phyloP scores from a whole-genome alignment of 2,888 invertebrate species.

The Lithophane socia region DNA sequence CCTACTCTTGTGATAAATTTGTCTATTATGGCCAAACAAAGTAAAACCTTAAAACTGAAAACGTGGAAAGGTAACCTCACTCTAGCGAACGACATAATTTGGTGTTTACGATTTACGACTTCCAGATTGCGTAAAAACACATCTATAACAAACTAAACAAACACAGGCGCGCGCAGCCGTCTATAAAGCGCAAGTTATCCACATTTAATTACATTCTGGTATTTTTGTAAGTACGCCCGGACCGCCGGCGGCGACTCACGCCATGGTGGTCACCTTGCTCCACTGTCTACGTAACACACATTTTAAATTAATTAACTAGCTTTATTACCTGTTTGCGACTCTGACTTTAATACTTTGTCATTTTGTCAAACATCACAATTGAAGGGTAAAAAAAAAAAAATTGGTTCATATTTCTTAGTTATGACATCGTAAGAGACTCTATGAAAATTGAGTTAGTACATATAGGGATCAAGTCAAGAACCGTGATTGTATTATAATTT shows the following conservation, averaged over 20 bases:
- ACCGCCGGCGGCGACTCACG: conserved; percentile 86
- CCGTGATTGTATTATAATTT: neutral
- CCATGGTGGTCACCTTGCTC: conserved; percentile 80
- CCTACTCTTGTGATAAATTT: neutral
- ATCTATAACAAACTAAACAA: conserved; percentile 89
- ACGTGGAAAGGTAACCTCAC: conserved; percentile 78
- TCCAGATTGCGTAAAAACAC: conserved; percentile 91
- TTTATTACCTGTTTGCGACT: conserved; percentile 12
- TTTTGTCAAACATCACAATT: neutral
- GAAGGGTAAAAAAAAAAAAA: neutral
- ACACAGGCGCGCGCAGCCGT: conserved; percentile 88
- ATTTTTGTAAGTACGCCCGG: conserved; percentile 89
- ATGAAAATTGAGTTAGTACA: neutral
- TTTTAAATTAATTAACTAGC: conserved; percentile 35
- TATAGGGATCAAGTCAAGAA: neutral
- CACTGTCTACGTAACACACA: conserved; percentile 41
- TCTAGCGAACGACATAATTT: conserved; percentile 89
- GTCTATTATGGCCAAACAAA: neutral
- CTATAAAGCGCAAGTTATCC: conserved; percentile 90
- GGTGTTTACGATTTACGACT: conserved; percentile 89
- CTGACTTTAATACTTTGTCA: neutral
- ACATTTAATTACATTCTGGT: conserved; percentile 90
- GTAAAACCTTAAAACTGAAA: conserved; percentile 54
- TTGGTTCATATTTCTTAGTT: neutral
- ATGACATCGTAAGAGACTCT: neutral